phyloP scores from a whole-genome alignment of 2,888 invertebrate genomes.

The Dryococelus australis region DNA sequence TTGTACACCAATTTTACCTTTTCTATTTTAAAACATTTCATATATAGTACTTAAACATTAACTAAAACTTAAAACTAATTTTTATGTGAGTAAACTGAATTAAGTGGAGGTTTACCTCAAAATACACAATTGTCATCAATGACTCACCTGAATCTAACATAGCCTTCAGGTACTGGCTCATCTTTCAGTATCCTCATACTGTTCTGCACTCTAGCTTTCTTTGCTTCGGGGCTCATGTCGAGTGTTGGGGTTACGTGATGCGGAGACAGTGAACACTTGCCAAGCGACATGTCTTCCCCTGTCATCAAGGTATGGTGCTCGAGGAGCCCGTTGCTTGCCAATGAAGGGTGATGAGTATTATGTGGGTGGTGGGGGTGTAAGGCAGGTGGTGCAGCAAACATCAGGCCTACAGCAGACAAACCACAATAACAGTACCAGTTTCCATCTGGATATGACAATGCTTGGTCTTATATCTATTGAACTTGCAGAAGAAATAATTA shows the following conservation, averaged over 20 bases:
- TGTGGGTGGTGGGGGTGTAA: slow-evolving; percentile 48
- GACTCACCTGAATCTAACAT: slow-evolving; percentile 75
- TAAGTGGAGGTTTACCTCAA: neutral
- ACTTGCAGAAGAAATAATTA: no score
- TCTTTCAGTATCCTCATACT: slow-evolving; percentile 84
- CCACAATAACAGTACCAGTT: neutral
- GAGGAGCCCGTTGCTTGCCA: slow-evolving; percentile 44
- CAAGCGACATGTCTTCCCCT: slow-evolving; percentile 50
- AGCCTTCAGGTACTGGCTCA: slow-evolving; percentile 89
- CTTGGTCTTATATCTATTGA: no score
- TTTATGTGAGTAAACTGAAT: no score
- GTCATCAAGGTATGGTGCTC: slow-evolving; percentile 42
- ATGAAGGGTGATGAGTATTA: slow-evolving; percentile 44
- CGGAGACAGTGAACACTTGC: slow-evolving; percentile 61
- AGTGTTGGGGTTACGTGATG: slow-evolving; percentile 51
- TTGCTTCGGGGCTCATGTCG: slow-evolving; percentile 65
- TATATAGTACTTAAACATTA: no score
- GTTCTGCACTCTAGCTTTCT: slow-evolving; percentile 69
- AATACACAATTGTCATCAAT: neutral
- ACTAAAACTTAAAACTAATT: no score
- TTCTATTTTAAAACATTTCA: no score
- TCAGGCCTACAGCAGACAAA: slow-evolving; percentile 53
- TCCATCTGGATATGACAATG: no score
- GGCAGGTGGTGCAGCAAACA: slow-evolving; percentile 57
- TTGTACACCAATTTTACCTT: no score